These are phyloP conservation scores for Sebastes dallii DNA, from an alignment of 2,797 vertebrate species.

Conservation along the genomic window DNA sequence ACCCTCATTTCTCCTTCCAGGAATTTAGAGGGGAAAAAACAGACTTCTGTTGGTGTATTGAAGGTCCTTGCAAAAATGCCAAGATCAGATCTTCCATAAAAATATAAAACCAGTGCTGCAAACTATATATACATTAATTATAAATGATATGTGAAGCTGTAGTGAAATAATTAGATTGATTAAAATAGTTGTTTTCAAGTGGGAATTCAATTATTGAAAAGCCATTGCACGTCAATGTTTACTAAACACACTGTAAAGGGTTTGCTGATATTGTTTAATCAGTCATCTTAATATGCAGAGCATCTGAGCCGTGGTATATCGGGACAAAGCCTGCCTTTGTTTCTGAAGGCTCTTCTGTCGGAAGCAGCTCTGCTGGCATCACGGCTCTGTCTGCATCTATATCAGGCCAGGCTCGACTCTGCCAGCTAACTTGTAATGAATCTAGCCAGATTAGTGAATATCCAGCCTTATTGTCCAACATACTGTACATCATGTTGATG, in stretches of 20 bases:
- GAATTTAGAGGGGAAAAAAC: slow-evolving; percentile 21
- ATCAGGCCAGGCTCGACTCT: slow-evolving; percentile 32
- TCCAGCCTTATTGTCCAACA: slow-evolving; percentile 38
- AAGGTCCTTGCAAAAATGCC: not conserved
- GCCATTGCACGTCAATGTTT: not conserved
- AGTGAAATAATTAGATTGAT: too few relatives aligned
- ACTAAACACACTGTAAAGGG: not conserved
- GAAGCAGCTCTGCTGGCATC: slow-evolving; percentile 20
- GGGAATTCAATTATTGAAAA: not conserved
- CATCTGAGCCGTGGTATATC: not conserved
- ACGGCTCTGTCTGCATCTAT: not conserved
- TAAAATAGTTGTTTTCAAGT: not conserved
- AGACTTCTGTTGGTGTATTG: not conserved
- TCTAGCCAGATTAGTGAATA: slow-evolving; percentile 51
- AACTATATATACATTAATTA: too few relatives aligned
- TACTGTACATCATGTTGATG: slow-evolving; percentile 17
- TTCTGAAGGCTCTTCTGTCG: slow-evolving; percentile 8
- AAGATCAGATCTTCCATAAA: not conserved
- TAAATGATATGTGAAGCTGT: not conserved
- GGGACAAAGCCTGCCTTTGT: slow-evolving; percentile 17
- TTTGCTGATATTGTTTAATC: not conserved
- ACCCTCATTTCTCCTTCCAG: slow-evolving; percentile 53
- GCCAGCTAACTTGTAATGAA: slow-evolving; percentile 43
- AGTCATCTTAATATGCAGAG: not conserved
- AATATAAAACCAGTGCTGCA: not conserved